phyloP scores from a whole-genome alignment of 2,113 vertebrate genomes.

The Taurulus bubalis region DNA sequence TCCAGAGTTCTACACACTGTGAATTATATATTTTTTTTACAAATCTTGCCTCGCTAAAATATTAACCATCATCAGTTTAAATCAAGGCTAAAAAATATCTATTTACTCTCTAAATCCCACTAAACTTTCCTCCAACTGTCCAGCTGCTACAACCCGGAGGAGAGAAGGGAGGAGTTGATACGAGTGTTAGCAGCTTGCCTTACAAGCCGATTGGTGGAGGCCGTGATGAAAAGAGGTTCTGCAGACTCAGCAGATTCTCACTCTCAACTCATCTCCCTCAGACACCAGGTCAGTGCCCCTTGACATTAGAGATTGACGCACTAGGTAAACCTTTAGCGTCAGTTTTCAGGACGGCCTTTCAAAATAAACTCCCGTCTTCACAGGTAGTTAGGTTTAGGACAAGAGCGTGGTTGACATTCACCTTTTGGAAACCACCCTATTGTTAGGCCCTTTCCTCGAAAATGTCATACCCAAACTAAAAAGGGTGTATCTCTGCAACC shows the following conservation, averaged over 20 bases:
- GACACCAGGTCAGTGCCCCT: background rate
- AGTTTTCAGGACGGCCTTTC: background rate
- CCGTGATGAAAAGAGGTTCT: background rate
- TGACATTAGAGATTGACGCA: background rate
- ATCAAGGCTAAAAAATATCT: background rate
- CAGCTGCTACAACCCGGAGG: background rate
- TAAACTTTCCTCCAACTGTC: background rate
- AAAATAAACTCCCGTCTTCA: background rate
- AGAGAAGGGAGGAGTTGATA: background rate
- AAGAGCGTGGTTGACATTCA: background rate
- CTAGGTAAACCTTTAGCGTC: background rate
- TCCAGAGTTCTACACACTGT: background rate
- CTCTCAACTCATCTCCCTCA: background rate
- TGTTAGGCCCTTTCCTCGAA: no score
- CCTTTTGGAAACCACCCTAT: no score
- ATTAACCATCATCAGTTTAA: background rate
- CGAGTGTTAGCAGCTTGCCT: background rate
- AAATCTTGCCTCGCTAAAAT: conserved; percentile 1
- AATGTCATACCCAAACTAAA: no score
- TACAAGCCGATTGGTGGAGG: background rate
- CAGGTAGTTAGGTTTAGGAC: background rate
- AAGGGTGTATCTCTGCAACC: no score
- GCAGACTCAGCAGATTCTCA: background rate
- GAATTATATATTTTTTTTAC: background rate
- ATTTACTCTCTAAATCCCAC: background rate